phyloP scores from a whole-genome alignment of 64 coral and sea anemone species.

The Stylophora pistillata region DNA sequence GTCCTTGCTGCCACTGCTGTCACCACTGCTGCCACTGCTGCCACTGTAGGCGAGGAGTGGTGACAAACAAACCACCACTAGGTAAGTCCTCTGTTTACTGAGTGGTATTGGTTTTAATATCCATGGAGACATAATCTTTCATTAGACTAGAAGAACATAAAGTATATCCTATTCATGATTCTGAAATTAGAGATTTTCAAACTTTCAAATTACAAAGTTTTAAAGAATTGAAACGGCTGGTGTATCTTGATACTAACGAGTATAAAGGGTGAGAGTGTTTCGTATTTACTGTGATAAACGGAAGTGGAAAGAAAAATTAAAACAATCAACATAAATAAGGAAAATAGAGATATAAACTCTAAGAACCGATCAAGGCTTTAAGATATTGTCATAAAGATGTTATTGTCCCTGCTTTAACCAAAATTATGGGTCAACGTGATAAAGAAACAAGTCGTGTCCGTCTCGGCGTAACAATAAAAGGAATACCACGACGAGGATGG shows the following conservation, averaged over 20 bases:
- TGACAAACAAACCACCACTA: conserved; percentile 4
- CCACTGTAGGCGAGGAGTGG: conserved; percentile 28
- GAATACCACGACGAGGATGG: conserved; percentile 62
- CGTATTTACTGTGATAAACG: no score
- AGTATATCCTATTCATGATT: neutral
- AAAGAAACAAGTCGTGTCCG: no score
- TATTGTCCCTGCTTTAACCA: neutral
- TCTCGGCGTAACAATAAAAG: neutral
- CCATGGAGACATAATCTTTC: neutral
- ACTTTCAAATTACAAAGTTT: no score
- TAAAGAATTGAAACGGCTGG: no score
- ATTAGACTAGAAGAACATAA: neutral
- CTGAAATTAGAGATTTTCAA: no score
- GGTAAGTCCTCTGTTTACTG: conserved; percentile 2
- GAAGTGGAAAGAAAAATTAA: no score
- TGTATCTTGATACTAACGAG: no score
- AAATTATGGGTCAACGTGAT: neutral
- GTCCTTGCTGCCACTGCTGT: conserved; percentile 26
- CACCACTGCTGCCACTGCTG: conserved; percentile 35
- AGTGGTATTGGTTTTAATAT: neutral
- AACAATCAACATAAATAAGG: no score
- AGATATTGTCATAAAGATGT: no score
- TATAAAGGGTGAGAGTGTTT: no score
- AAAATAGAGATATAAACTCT: no score
- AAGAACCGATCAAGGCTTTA: no score